A percentile compares a stretch with the other conserved stretches of the same genome.
Evolutionary conservation across 2,113 vertebrate genomes (phyloP).

Genomic region (Ceyx melanurus): DNA sequence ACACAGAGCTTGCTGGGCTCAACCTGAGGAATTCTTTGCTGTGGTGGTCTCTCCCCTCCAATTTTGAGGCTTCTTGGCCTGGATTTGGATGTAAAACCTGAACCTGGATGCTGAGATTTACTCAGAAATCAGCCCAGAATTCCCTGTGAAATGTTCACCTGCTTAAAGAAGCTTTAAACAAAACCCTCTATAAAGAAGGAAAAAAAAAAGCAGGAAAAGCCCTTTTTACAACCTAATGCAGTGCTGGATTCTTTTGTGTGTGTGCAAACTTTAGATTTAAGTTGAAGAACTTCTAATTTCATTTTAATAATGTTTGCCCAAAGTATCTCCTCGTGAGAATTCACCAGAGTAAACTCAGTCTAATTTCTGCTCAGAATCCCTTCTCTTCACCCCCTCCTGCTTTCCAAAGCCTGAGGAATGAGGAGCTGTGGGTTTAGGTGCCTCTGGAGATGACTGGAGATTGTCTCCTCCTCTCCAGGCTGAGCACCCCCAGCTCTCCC

Average conservation of each 20-base stretch:
- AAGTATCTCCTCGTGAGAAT: not conserved
- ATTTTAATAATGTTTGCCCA: constrained; percentile 44
- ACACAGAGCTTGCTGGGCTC: not conserved
- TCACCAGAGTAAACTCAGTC: not conserved
- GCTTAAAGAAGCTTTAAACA: not conserved
- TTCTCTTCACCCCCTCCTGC: not conserved
- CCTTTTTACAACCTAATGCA: not conserved
- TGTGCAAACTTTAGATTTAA: constrained; percentile 7
- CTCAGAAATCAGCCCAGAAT: not conserved
- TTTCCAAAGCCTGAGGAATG: not conserved
- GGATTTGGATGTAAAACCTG: not conserved
- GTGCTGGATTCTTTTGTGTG: not conserved
- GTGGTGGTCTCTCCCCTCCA: not conserved
- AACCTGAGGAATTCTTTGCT: constrained; percentile 11
- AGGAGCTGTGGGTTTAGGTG: accelerated
- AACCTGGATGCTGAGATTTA: not conserved
- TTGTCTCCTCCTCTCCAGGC: not conserved
- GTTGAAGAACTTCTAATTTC: constrained; percentile 30
- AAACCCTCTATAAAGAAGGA: not conserved
- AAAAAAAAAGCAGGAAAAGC: not conserved
- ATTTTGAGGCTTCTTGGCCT: not conserved
- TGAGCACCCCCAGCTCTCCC: not conserved
- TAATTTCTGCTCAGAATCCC: not conserved
- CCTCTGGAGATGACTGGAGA: not conserved
- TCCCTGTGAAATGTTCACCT: not conserved